Evolutionary conservation across 2,888 invertebrate species (phyloP).

Genomic region (Archaeoteleia sp.): DNA sequence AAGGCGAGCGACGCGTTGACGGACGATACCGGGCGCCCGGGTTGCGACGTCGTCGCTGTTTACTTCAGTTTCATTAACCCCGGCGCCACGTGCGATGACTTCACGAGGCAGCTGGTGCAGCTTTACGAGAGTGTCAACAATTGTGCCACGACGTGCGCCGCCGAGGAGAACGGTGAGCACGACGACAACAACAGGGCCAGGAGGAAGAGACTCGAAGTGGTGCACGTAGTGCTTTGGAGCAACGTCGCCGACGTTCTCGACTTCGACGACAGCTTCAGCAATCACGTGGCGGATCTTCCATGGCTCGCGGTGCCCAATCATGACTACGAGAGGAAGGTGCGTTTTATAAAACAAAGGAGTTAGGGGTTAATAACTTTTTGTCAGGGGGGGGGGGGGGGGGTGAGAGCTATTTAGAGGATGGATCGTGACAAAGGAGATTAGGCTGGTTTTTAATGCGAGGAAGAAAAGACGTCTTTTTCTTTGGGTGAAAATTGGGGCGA

Average conservation of each 20-base stretch:
- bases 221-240: slow-evolving; percentile 84
- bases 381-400: no score
- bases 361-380: no score
- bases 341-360: no score
- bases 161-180: slow-evolving; percentile 55
- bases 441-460: no score
- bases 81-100: slow-evolving; percentile 82
- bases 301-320: slow-evolving; percentile 84
- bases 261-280: slow-evolving; percentile 80
- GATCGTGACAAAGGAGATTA: no score
- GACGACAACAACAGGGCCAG: slow-evolving; percentile 66
- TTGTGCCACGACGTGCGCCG: background rate
- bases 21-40: slow-evolving; percentile 58
- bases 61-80: slow-evolving; percentile 85
- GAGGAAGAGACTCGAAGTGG: slow-evolving; percentile 78
- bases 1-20: slow-evolving; percentile 56
- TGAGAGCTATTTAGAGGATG: no score
- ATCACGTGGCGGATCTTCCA: slow-evolving; percentile 80
- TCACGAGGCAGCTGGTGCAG: slow-evolving; percentile 80
- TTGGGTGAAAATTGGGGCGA: no score
- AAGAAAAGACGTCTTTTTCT: no score
- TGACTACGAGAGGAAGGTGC: slow-evolving; percentile 83
- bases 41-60: slow-evolving; percentile 77
- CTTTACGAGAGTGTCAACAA: slow-evolving; percentile 74
- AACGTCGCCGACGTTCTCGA: slow-evolving; percentile 80